Base-by-base conservation (phyloP, 2,888 invertebrate genomes). In the Nipponacmea schrenckii region DNA sequence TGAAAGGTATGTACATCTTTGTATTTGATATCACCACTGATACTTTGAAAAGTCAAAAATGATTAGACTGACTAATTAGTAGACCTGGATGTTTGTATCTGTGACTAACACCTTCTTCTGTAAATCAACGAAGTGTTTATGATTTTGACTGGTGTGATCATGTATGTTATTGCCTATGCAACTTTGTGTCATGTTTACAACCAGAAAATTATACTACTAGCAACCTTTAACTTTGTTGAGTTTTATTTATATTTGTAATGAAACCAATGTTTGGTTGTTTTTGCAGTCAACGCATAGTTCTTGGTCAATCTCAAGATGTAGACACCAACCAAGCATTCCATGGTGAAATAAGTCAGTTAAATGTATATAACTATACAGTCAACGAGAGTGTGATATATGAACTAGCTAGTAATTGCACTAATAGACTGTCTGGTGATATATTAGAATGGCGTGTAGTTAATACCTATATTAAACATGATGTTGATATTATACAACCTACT, bases 331-430 rank as follows among this genome's bases (percentile, higher is more conserved):
- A 64, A 50, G 68, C 68, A 64, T 81, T 85, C 74, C 74, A 74
- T 70, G 85, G 84, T 27, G 79, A 83, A 65, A 69, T 85, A 7
- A 80, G 80, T 62, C 80, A 79, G 17, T 74, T 82, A 15, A 82
- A 83, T 69, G 62, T 85, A 12, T 82, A 80, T 74, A 77, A 77
- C 63, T 50, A 45, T 24, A 64, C 62, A 12, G 67, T 80, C 26
- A 69, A 67, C 15, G 66, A 31, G 20, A 69, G 65, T 12, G 44
- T 65, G 12, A 74, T 77, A 24, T n/a, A 64, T 64, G 69, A 67
- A 20, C 76, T 79, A 78, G 72, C 75, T 62, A 56, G 31, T 20
- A 77, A 72, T 66, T 78, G 75, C 77, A 76, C 70, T 62, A 68
- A 26, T 44, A 62, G 69, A 46, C 67, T 69, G 66, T 20, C 64